A percentile compares a stretch with the other conserved stretches of the same genome.
Evolutionary conservation across 2,888 invertebrate species (phyloP).

Genomic region (Pteria penguin): DNA sequence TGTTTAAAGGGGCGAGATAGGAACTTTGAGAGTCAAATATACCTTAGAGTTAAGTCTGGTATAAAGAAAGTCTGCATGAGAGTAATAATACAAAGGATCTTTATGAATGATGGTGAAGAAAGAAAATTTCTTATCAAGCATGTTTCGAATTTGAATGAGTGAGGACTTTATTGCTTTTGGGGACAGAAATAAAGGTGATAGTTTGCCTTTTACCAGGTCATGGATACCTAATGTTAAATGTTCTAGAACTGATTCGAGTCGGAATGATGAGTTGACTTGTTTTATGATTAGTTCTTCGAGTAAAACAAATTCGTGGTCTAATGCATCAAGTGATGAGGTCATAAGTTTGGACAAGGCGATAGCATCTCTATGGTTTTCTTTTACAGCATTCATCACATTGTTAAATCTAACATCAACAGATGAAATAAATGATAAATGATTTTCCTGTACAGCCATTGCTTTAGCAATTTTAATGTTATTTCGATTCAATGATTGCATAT

Average conservation of each 20-base stretch:
- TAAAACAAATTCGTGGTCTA: background rate
- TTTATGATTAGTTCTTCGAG: constrained; percentile 3
- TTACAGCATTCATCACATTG: constrained; percentile 4
- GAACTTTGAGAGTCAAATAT: background rate
- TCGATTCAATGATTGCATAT: constrained; percentile 17
- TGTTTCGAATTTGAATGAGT: background rate
- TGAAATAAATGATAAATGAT: constrained; percentile 23
- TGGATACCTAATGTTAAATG: background rate
- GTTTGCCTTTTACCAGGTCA: background rate
- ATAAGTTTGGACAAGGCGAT: background rate
- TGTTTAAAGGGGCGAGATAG: constrained; percentile 37
- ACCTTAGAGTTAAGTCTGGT: constrained; percentile 1
- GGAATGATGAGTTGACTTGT: constrained; percentile 12
- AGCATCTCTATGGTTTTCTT: constrained; percentile 11
- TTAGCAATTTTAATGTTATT: constrained; percentile 1
- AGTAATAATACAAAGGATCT: constrained; percentile 11
- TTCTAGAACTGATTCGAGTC: background rate
- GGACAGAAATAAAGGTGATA: background rate
- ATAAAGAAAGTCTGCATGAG: background rate
- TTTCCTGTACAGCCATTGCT: constrained; percentile 18
- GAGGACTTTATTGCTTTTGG: background rate
- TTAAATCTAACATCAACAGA: constrained; percentile 8
- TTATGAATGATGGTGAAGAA: background rate
- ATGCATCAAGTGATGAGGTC: background rate
- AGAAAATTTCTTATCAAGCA: background rate